These are phyloP conservation scores for Hemibagrus guttatus DNA, from an alignment of 2,797 vertebrate species.

Conservation along the genomic window DNA sequence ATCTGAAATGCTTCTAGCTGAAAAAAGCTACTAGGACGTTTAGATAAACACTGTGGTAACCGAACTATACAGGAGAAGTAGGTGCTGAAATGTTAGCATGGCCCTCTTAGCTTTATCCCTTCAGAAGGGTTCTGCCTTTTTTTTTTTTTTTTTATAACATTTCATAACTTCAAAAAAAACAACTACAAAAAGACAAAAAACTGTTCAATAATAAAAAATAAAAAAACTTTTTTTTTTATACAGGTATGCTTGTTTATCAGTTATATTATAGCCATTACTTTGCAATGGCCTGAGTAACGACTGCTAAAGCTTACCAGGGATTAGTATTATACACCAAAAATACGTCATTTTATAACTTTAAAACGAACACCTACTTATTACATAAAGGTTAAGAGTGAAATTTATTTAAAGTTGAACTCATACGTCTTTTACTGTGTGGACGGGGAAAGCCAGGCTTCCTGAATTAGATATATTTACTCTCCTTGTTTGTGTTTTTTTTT, in stretches of 20 bases:
- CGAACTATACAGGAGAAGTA: slow-evolving; percentile 33
- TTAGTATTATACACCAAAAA: slow-evolving; percentile 27
- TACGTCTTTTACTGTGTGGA: slow-evolving; percentile 7
- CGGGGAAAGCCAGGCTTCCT: slow-evolving; percentile 6
- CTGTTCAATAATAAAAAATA: neutral
- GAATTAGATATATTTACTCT: slow-evolving; percentile 14
- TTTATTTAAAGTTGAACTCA: slow-evolving; percentile 31
- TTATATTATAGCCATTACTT: neutral
- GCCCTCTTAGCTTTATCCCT: neutral
- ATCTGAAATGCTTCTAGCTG: slow-evolving; percentile 30
- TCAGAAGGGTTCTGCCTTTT: neutral
- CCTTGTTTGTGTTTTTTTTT: slow-evolving; percentile 29
- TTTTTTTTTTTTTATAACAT: neutral
- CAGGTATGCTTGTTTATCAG: neutral
- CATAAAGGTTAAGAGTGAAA: slow-evolving; percentile 17
- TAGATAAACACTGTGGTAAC: slow-evolving; percentile 42
- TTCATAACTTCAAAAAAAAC: neutral
- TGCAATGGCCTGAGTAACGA: slow-evolving; percentile 1
- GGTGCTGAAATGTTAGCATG: slow-evolving; percentile 22
- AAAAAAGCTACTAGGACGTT: slow-evolving; percentile 35
- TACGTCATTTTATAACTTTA: slow-evolving; percentile 9
- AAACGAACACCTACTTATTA: slow-evolving; percentile 17
- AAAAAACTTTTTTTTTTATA: neutral
- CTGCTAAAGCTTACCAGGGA: slow-evolving; percentile 10
- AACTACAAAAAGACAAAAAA: too few species aligned